phyloP scores from a whole-genome alignment of 2,113 vertebrate genomes.

The Coregonus clupeaformis region DNA sequence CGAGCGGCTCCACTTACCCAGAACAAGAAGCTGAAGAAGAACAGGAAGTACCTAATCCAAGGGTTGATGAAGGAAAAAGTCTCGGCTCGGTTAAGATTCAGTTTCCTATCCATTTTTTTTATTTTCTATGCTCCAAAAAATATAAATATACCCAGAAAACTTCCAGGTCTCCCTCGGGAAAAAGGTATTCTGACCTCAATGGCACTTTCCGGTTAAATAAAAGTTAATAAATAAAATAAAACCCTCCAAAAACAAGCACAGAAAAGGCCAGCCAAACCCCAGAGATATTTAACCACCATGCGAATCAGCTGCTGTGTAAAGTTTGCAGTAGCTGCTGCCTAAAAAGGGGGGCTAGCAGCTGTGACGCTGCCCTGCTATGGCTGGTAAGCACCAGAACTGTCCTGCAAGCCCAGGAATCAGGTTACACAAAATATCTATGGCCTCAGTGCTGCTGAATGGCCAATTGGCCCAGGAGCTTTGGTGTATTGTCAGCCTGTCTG shows the following conservation, averaged over 20 bases:
- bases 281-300: slow-evolving; percentile 31
- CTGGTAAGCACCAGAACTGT: slow-evolving; percentile 54
- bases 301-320: slow-evolving; percentile 17
- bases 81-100: slow-evolving; percentile 62
- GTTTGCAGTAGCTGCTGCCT: slow-evolving; percentile 16
- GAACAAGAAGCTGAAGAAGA: slow-evolving; percentile 78
- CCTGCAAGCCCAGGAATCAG: slow-evolving; percentile 42
- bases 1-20: slow-evolving; percentile 65
- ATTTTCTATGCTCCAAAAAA: background rate
- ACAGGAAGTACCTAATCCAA: slow-evolving; percentile 75
- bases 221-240: too few relatives aligned
- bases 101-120: slow-evolving; percentile 64
- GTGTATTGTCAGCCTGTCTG: slow-evolving; percentile 1
- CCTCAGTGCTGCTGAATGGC: slow-evolving; percentile 51
- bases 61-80: slow-evolving; percentile 75
- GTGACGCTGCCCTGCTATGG: slow-evolving; percentile 25
- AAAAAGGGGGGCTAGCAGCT: slow-evolving; percentile 46
- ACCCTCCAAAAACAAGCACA: background rate
- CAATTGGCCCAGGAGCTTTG: slow-evolving; percentile 37
- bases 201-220: too few relatives aligned
- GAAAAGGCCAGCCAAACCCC: slow-evolving; percentile 23
- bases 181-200: background rate
- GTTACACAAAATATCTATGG: slow-evolving; percentile 62
- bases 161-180: background rate
- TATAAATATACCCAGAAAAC: background rate